phyloP scores from a whole-genome alignment of 2,797 vertebrate genomes.

The Orientallactaga sibirica region DNA sequence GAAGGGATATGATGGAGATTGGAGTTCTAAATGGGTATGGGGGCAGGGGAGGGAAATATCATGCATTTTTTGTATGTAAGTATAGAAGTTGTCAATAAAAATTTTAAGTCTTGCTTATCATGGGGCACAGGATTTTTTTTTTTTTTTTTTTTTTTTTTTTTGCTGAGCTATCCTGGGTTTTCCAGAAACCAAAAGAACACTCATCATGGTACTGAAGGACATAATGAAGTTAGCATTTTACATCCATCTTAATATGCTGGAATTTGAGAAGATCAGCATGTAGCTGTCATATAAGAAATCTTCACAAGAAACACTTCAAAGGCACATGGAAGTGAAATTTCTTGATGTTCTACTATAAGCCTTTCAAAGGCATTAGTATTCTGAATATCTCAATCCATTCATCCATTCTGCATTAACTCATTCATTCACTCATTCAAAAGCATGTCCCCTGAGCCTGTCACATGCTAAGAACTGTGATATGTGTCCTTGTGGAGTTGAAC shows the following conservation, averaged over 20 bases:
- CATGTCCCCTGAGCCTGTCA: background rate
- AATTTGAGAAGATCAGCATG: constrained; percentile 21
- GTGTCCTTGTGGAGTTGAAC: background rate
- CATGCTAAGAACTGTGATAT: background rate
- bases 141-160: background rate
- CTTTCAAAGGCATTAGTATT: background rate
- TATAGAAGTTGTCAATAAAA: no score
- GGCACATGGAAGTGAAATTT: background rate
- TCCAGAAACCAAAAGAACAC: constrained; percentile 18
- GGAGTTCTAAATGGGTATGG: no score
- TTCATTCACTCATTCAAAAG: background rate
- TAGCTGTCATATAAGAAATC: background rate
- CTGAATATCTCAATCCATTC: no score
- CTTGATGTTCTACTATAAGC: background rate
- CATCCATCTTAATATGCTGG: constrained; percentile 21
- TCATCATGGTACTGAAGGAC: background rate
- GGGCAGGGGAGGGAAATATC: no score
- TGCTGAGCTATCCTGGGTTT: background rate
- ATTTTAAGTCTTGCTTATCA: background rate
- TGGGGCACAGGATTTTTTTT: no score
- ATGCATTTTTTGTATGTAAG: no score
- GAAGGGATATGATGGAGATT: no score
- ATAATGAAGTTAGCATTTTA: constrained; percentile 9
- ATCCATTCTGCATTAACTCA: background rate
- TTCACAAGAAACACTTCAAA: background rate